A percentile compares a stretch with the other conserved stretches of the same genome.
phyloP scores from a whole-genome alignment of 2,888 invertebrate genomes.

The Galerucella calmariensis region DNA sequence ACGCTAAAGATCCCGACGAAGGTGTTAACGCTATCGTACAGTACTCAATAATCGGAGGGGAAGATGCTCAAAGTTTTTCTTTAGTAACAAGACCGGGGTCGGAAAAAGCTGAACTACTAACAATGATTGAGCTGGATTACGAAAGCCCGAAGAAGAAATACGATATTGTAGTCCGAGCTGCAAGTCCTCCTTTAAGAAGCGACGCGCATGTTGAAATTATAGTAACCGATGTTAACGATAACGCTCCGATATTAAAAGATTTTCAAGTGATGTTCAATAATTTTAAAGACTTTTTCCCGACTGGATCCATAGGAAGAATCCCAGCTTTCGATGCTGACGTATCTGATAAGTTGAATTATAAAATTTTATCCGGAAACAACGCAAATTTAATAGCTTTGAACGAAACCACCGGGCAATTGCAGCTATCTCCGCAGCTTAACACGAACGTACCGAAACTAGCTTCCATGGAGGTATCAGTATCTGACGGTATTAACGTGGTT shows the following conservation, averaged over 20 bases:
- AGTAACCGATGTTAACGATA: constrained; percentile 95
- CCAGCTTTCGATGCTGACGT: constrained; percentile 97
- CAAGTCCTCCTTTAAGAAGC: constrained; percentile 88
- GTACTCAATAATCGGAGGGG: constrained; percentile 94
- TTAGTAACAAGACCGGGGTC: constrained; percentile 84
- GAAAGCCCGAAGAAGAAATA: constrained; percentile 93
- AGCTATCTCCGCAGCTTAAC: constrained; percentile 90
- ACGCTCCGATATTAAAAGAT: constrained; percentile 90
- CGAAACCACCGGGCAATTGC: constrained; percentile 84
- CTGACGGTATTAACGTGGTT: constrained; percentile 93
- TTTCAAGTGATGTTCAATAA: constrained; percentile 95
- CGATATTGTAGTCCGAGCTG: constrained; percentile 88
- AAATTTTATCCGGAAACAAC: constrained; percentile 91
- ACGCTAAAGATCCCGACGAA: constrained; percentile 92
- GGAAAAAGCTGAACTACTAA: constrained; percentile 87
- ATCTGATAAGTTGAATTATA: constrained; percentile 84
- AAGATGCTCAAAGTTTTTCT: constrained; percentile 88
- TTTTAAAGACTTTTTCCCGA: constrained; percentile 92
- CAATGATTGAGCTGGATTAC: constrained; percentile 93
- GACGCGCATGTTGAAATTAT: constrained; percentile 89
- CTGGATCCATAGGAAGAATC: constrained; percentile 89
- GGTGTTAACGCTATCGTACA: constrained; percentile 91
- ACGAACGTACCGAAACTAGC: constrained; percentile 95
- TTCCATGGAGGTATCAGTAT: constrained; percentile 92
- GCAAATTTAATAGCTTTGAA: constrained; percentile 89